Percentiles rank a stretch among this genome's conserved stretches.
phyloP scores from a whole-genome alignment of 2,797 vertebrate genomes.

The Alosa sapidissima region DNA sequence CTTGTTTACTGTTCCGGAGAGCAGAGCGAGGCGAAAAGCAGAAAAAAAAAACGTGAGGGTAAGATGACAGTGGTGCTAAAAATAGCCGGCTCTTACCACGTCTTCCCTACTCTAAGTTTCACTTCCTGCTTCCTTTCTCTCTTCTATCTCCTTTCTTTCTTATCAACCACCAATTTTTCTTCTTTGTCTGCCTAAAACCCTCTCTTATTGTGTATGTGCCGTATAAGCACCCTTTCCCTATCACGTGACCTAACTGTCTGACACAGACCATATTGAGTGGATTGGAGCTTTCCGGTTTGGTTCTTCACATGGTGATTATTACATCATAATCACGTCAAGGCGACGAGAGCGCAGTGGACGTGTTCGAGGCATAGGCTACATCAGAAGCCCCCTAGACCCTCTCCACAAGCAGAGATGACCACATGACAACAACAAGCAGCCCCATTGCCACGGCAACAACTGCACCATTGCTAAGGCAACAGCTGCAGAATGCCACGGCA shows the following conservation, averaged over 20 bases:
- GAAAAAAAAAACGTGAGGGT: conserved; percentile 25
- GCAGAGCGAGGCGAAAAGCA: not conserved
- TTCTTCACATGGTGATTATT: conserved; percentile 5
- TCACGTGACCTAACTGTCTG: not conserved
- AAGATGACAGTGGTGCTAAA: conserved; percentile 34
- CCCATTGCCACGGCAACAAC: conserved; percentile 77
- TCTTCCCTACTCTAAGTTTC: not conserved
- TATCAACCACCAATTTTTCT: too few relatives aligned
- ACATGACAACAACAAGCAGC: conserved; percentile 67
- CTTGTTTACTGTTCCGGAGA: conserved; percentile 16
- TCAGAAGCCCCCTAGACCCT: not conserved
- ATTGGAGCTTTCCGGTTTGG: not conserved
- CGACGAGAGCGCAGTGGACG: not conserved
- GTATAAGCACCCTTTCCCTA: not conserved
- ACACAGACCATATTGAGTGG: conserved; percentile 12
- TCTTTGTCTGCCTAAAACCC: not conserved
- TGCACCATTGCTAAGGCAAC: conserved; percentile 80
- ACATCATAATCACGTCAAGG: conserved; percentile 20
- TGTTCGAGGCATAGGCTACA: not conserved
- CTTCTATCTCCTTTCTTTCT: not conserved
- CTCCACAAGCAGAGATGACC: conserved; percentile 30
- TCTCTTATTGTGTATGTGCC: not conserved
- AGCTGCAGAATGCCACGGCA: conserved; percentile 74
- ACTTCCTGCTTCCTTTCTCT: not conserved
- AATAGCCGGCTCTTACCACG: conserved; percentile 29